Percentiles rank a stretch among this genome's conserved stretches.
phyloP scores from a whole-genome alignment of 2,888 invertebrate species.

The Onthophagus sagittarius region DNA sequence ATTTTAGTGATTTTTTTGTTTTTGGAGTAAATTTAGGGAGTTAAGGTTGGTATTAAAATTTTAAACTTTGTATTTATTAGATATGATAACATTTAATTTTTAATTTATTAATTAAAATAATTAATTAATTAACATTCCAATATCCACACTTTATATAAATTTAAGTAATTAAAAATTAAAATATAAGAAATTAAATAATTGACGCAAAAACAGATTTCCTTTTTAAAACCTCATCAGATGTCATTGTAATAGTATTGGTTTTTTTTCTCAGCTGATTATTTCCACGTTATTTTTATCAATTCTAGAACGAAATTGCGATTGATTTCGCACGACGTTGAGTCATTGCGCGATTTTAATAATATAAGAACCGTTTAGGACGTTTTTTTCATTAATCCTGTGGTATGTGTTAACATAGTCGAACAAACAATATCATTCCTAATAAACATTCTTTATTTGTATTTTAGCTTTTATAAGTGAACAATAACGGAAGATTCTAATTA shows the following conservation, averaged over 20 bases:
- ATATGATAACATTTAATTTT: too few species aligned
- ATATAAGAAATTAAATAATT: neutral
- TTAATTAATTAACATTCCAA: too few species aligned
- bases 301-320: neutral
- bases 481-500: neutral
- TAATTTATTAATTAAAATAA: too few species aligned
- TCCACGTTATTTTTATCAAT: neutral
- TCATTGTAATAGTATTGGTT: neutral
- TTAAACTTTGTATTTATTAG: neutral
- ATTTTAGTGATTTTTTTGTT: neutral
- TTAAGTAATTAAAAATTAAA: neutral
- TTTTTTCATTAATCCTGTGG: too few species aligned
- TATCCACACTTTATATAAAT: too few species aligned
- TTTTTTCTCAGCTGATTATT: neutral
- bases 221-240: neutral
- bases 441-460: too few species aligned
- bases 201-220: neutral
- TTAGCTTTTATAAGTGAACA: too few species aligned
- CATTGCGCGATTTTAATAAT: neutral
- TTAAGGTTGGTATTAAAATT: neutral
- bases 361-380: too few species aligned
- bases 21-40: neutral
- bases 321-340: neutral
- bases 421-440: too few species aligned
- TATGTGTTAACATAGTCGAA: too few species aligned